A percentile compares a stretch with the other conserved stretches of the same genome.
These are phyloP conservation scores for Arbacia lixula DNA, from an alignment of 53 echinoderm and acorn worm species.

Conservation along the genomic window DNA sequence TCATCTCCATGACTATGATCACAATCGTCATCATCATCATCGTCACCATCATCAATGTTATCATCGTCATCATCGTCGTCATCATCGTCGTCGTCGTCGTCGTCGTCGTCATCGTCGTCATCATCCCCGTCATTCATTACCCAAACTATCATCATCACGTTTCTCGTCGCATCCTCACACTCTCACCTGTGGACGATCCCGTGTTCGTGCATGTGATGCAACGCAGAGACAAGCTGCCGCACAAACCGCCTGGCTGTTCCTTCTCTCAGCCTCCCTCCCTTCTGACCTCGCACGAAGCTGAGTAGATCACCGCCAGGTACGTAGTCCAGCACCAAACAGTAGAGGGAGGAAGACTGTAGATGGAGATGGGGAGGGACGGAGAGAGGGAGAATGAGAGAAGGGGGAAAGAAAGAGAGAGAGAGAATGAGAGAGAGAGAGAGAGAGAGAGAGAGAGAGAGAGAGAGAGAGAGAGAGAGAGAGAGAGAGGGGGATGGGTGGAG, in stretches of 20 bases:
- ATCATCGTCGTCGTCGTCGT: neutral
- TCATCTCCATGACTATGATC: neutral
- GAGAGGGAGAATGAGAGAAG: neutral
- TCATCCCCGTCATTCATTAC: too few species aligned
- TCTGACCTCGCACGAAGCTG: conserved; percentile 80
- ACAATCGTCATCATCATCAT: neutral
- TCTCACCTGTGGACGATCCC: conserved; percentile 96
- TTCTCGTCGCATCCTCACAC: neutral
- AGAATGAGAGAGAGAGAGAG: neutral
- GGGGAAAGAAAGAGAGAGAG: neutral
- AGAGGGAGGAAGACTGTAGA: conserved; percentile 78
- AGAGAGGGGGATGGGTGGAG: neutral
- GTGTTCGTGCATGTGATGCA: conserved; percentile 92
- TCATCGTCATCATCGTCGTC: too few species aligned
- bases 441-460: neutral
- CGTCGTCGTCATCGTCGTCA: too few species aligned
- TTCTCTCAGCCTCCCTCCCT: conserved; percentile 78
- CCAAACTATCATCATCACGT: too few species aligned
- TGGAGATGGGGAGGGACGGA: neutral
- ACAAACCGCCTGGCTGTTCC: conserved; percentile 80
- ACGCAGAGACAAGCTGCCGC: conserved; percentile 93
- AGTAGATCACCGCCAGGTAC: conserved; percentile 93
- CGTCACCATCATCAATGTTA: too few species aligned
- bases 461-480: neutral
- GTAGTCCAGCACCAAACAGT: conserved; percentile 92